phyloP scores from a whole-genome alignment of 2,797 vertebrate species.

The Cyprinodon diabolis region DNA sequence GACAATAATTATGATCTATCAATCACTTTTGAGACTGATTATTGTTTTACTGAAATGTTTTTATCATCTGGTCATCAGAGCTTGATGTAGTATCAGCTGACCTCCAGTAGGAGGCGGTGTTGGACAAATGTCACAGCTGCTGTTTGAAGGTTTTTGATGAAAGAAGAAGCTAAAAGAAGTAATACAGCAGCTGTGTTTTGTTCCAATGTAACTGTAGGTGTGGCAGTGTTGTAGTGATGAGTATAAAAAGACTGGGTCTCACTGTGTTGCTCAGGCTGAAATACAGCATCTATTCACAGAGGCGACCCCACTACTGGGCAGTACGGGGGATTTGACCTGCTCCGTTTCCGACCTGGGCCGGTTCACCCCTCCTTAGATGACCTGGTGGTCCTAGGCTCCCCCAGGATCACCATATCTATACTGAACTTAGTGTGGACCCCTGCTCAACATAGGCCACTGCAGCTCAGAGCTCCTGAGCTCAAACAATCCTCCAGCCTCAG shows the following conservation, averaged over 20 bases:
- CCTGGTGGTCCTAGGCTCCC: slow-evolving; percentile 65
- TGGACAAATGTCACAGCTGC: not conserved
- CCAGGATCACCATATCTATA: slow-evolving; percentile 70
- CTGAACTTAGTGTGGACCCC: slow-evolving; percentile 68
- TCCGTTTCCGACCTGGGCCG: slow-evolving; percentile 17
- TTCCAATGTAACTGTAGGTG: not conserved
- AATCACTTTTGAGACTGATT: not conserved
- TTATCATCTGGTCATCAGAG: not conserved
- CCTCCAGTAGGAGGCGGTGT: not conserved
- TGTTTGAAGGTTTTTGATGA: not conserved
- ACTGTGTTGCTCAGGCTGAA: slow-evolving; percentile 9
- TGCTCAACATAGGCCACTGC: slow-evolving; percentile 64
- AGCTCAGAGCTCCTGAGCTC: slow-evolving; percentile 66
- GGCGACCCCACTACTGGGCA: not conserved
- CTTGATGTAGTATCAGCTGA: not conserved
- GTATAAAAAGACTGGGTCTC: slow-evolving; percentile 15
- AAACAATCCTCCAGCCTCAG: slow-evolving; percentile 31
- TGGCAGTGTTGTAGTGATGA: not conserved
- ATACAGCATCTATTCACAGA: slow-evolving; percentile 9
- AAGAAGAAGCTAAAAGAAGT: not conserved
- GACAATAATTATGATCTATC: too few relatives aligned
- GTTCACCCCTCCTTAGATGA: slow-evolving; percentile 70
- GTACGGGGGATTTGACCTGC: slow-evolving; percentile 11
- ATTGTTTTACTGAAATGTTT: not conserved
- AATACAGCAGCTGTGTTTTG: not conserved